Evolutionary conservation across 2,888 invertebrate species (phyloP).

Genomic region (Bedellia somnulentella): DNA sequence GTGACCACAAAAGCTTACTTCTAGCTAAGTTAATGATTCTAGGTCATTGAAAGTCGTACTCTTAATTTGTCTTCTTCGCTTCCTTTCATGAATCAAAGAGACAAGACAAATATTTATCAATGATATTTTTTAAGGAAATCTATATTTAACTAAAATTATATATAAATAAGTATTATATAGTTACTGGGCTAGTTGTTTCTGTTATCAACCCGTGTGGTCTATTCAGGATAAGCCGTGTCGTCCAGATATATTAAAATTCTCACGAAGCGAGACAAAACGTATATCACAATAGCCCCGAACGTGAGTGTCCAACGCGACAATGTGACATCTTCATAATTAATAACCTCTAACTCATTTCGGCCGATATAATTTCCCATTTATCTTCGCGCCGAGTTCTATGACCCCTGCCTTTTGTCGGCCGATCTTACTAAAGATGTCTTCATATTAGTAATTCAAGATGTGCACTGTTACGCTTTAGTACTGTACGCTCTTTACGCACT

Average conservation of each 20-base stretch:
- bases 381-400: constrained; percentile 43
- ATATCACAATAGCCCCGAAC: constrained; percentile 34
- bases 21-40: too few species aligned
- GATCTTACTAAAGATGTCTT: constrained; percentile 34
- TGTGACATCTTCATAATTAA: constrained; percentile 59
- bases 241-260: constrained; percentile 40
- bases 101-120: too few species aligned
- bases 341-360: constrained; percentile 52
- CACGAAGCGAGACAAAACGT: constrained; percentile 47
- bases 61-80: too few species aligned
- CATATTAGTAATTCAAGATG: constrained; percentile 45
- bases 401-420: constrained; percentile 46
- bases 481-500: too few species aligned
- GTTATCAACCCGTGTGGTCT: constrained; percentile 41
- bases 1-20: too few species aligned
- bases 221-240: too few species aligned
- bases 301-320: constrained; percentile 42
- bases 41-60: too few species aligned
- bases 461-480: constrained; percentile 55
- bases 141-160: too few species aligned
- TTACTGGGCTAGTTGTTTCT: too few species aligned
- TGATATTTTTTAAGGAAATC: too few species aligned
- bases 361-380: constrained; percentile 58
- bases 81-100: too few species aligned
- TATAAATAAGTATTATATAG: too few species aligned